Evolutionary conservation across 35 echinoderm and acorn worm species (phyloP), one percentile per base, ranked within the genome.

Genomic region (Acanthaster planci): DNA sequence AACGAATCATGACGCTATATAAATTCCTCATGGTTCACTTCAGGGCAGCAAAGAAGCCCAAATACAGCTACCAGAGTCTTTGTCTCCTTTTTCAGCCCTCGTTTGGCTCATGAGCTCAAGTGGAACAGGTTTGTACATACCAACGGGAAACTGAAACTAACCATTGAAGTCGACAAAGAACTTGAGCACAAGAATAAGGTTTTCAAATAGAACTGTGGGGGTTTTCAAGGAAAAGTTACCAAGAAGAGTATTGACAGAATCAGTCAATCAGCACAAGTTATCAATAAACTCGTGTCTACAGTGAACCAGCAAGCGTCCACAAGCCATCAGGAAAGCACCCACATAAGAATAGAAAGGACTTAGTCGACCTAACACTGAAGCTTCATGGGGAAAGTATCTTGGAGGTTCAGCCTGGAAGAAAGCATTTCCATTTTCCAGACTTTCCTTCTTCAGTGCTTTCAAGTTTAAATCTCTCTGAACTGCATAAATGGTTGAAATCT

Each of bases 91-190:
- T 75, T 93, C 5, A 51, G 67, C n/a, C 86, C 85, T 77, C 68
- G 79, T 21, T 59, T 82, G 7, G 39, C 92, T 4, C 86, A 81
- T 75, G 76, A 91, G 36, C 77, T 91, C 15, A 60, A 50, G 18
- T 91, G 89, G 89, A 91, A 86, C 29, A 78, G 84, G 54, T 91
- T 86, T 42, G 84, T 91, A 22, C 86, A 91, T 40, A 85, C 50
- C 9, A 79, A 38, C 60, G 82, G 84, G 5, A 44, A 94, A 82
- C 0, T 18, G 52, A 78, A 86, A 38, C 81, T 68, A 9, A 94
- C 89, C 39, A 55, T 86, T 76, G 80, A 84, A 39, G 82, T 90
- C 2, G 87, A 90, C 52, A 50, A 80, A 27, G 78, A 84, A 51
- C 34, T 89, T 6, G 91, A 93, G 54, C 91, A 93, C 55, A 67